Evolutionary conservation across 2,113 vertebrate genomes (phyloP).

Genomic region (Phrynocephalus versicolor): DNA sequence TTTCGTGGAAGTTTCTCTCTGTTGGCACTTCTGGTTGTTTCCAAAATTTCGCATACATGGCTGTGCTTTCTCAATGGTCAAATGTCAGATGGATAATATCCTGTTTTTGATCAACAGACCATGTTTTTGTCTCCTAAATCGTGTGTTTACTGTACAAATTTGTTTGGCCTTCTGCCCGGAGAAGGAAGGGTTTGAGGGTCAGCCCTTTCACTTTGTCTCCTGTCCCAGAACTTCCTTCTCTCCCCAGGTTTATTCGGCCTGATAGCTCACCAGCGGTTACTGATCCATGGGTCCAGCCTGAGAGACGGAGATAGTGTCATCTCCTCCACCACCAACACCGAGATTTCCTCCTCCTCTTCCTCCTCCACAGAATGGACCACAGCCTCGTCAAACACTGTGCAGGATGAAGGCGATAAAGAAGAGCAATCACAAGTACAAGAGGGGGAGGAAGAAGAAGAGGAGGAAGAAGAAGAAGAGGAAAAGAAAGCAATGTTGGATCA

Average conservation of each 20-base stretch:
- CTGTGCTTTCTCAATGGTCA: no score
- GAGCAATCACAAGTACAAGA: neutral
- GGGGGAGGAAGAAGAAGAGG: neutral
- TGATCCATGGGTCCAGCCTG: neutral
- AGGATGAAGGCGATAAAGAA: neutral
- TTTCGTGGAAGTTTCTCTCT: no score
- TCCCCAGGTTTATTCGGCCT: neutral
- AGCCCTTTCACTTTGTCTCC: neutral
- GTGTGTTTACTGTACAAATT: no score
- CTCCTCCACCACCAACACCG: neutral
- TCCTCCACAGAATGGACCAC: neutral
- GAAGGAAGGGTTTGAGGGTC: neutral
- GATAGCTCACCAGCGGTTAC: neutral
- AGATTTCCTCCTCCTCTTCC: neutral
- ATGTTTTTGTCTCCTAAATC: no score
- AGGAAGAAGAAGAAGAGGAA: neutral
- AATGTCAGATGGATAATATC: no score
- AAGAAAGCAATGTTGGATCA: fast-evolving
- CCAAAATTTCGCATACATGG: no score
- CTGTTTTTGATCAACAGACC: no score
- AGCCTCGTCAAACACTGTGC: neutral
- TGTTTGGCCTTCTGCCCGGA: neutral
- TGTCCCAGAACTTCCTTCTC: neutral
- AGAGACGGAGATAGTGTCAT: neutral
- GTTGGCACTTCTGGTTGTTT: no score